A percentile compares a stretch with the other conserved stretches of the same genome.
These are phyloP conservation scores for Phylloscopus trochiloides DNA, from an alignment of 2,113 vertebrate species.

Conservation along the genomic window DNA sequence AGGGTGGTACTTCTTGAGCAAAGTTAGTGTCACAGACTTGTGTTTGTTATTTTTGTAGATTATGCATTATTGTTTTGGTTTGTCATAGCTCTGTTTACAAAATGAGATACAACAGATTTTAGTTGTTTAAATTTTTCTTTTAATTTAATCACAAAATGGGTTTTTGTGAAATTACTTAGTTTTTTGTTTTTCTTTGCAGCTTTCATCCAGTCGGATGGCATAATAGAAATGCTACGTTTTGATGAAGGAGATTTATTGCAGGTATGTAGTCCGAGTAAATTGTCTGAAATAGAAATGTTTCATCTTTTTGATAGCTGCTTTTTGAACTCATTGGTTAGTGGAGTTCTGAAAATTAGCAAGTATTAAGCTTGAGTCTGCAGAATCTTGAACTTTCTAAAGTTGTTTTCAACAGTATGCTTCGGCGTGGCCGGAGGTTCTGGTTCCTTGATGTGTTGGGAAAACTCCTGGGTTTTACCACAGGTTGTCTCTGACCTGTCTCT, in stretches of 20 bases:
- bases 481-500: background rate
- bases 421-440: background rate
- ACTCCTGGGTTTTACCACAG: background rate
- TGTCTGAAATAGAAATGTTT: background rate
- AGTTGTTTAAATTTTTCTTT: background rate
- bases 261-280: slow-evolving; percentile 71
- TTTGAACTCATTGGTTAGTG: background rate
- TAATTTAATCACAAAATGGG: background rate
- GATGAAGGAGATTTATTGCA: slow-evolving; percentile 93
- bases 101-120: background rate
- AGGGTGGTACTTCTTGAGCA: background rate
- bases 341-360: background rate
- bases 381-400: background rate
- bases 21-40: background rate
- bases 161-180: background rate
- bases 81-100: background rate
- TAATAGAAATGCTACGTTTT: slow-evolving; percentile 97
- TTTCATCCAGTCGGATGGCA: slow-evolving; percentile 96
- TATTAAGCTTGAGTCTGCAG: background rate
- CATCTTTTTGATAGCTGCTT: background rate
- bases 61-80: background rate
- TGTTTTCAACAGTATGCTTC: background rate
- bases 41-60: background rate
- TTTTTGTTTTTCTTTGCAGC: slow-evolving; percentile 78
- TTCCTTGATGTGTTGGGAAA: background rate